A percentile compares a stretch with the other conserved stretches of the same genome.
phyloP scores from a whole-genome alignment of 2,888 invertebrate species.

The Thecocarcelia acutangulata region DNA sequence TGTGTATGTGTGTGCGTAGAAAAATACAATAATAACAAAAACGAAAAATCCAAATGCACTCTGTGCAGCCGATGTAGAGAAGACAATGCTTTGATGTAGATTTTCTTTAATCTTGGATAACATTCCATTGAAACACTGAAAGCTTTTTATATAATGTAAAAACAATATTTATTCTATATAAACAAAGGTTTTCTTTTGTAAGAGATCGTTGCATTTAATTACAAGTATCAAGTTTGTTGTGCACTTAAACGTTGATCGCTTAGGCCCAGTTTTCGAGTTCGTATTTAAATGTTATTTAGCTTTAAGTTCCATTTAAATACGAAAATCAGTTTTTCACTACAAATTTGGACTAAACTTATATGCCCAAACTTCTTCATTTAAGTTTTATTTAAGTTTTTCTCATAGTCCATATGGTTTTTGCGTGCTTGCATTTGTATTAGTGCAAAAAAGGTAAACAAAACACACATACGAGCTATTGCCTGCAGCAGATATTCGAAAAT shows the following conservation, averaged over 20 bases:
- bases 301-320: no score
- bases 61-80: conserved; percentile 12
- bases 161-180: not conserved
- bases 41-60: conserved; percentile 40
- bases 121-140: conserved; percentile 41
- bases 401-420: no score
- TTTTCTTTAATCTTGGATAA: conserved; percentile 51
- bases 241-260: not conserved
- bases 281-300: no score
- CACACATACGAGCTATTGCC: no score
- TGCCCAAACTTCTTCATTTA: no score
- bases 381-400: no score
- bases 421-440: no score
- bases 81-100: conserved; percentile 58
- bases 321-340: no score
- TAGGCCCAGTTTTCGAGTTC: not conserved
- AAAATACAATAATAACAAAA: conserved; percentile 23
- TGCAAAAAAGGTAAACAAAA: no score
- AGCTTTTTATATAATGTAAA: conserved; percentile 26
- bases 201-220: conserved; percentile 1
- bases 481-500: no score
- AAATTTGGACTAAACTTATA: no score
- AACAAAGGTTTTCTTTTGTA: not conserved
- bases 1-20: not conserved
- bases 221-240: not conserved